phyloP scores from a whole-genome alignment of 2,113 vertebrate species.

The Bostrychus sinensis region DNA sequence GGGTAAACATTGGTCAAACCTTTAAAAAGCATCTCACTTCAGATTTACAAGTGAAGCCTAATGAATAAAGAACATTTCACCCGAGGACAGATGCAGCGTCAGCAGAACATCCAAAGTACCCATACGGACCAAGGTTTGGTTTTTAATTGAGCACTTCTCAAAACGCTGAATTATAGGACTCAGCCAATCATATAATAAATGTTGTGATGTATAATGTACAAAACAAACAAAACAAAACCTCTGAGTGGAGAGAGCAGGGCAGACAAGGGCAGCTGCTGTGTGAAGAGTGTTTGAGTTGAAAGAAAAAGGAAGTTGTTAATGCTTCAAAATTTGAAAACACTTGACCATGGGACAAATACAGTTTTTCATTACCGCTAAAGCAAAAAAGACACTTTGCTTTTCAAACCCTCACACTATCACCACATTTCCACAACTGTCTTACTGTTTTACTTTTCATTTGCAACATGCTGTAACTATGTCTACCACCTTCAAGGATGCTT shows the following conservation, averaged over 20 bases:
- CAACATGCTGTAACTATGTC: neutral
- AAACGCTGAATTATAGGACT: slow-evolving; percentile 25
- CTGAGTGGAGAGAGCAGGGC: slow-evolving; percentile 1
- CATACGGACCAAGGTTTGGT: neutral
- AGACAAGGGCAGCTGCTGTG: slow-evolving; percentile 1
- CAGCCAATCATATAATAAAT: slow-evolving; percentile 14
- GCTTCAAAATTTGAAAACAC: neutral
- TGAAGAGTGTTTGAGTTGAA: neutral
- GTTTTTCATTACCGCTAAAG: neutral
- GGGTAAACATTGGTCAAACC: slow-evolving; percentile 24
- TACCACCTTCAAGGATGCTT: too few relatives aligned
- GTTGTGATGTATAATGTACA: slow-evolving; percentile 13
- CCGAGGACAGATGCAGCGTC: slow-evolving; percentile 7
- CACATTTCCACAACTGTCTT: neutral
- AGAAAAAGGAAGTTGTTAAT: slow-evolving; percentile 3
- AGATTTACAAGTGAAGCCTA: slow-evolving; percentile 23
- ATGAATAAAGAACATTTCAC: slow-evolving; percentile 24
- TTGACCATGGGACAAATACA: neutral
- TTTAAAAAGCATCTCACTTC: slow-evolving; percentile 24
- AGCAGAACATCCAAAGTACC: neutral
- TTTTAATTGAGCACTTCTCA: slow-evolving; percentile 21
- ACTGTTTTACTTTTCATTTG: neutral
- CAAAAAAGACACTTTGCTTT: too few relatives aligned
- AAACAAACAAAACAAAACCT: slow-evolving; percentile 26
- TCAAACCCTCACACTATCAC: too few relatives aligned